Evolutionary conservation across 1,140 invertebrate genomes (phyloP).

Genomic region (Proales similis): DNA sequence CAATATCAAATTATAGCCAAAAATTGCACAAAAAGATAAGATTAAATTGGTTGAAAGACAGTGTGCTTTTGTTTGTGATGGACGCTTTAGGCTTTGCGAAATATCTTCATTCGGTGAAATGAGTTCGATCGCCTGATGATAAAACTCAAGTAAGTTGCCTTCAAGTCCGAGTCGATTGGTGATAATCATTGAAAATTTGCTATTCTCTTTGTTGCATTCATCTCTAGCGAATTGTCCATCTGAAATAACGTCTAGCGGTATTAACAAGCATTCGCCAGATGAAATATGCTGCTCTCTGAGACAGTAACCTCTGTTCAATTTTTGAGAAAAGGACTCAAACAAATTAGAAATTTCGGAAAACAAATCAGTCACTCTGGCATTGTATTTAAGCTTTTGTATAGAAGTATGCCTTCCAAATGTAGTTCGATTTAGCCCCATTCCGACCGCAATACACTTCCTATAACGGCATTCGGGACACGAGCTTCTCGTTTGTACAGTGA

Average conservation of each 20-base stretch:
- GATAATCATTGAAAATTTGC: no score
- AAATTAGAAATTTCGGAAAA: slow-evolving; percentile 35
- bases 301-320: no score
- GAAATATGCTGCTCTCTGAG: no score
- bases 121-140: slow-evolving; percentile 17
- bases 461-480: slow-evolving; percentile 94
- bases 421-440: slow-evolving; percentile 67
- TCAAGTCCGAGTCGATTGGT: slow-evolving; percentile 12
- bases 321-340: no score
- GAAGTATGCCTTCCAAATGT: slow-evolving; percentile 23
- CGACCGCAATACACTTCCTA: slow-evolving; percentile 95
- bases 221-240: no score
- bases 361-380: slow-evolving; percentile 20
- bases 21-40: slow-evolving; percentile 29
- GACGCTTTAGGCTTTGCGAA: background rate
- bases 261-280: no score
- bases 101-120: slow-evolving; percentile 8
- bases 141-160: slow-evolving; percentile 18
- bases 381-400: slow-evolving; percentile 33
- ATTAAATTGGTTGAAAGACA: slow-evolving; percentile 13
- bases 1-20: slow-evolving; percentile 26
- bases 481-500: slow-evolving; percentile 50
- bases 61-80: no score
- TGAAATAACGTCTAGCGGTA: no score
- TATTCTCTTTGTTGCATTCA: no score